phyloP scores from a whole-genome alignment of 2,113 vertebrate genomes.

The Bambusicola thoracicus region DNA sequence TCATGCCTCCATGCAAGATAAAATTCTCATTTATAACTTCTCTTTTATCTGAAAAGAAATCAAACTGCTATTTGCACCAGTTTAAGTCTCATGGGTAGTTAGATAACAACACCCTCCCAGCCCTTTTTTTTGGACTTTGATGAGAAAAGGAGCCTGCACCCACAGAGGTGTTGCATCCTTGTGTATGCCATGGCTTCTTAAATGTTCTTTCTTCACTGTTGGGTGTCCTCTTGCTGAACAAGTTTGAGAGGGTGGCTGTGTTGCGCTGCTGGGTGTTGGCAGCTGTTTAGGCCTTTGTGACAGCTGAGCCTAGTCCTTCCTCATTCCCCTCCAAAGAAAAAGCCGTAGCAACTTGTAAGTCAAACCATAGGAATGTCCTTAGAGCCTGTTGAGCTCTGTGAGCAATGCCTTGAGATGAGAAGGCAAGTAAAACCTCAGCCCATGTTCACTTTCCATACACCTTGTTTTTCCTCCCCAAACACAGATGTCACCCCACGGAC shows the following conservation, averaged over 20 bases:
- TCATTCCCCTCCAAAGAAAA: not conserved
- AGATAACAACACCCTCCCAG: not conserved
- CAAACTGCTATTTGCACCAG: constrained; percentile 72
- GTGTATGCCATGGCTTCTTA: not conserved
- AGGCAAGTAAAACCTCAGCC: not conserved
- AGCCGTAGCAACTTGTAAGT: not conserved
- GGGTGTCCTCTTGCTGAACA: not conserved
- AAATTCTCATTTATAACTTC: constrained; percentile 78
- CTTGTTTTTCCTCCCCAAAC: not conserved
- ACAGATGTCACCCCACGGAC: not conserved
- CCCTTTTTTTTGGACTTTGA: not conserved
- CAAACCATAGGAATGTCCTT: not conserved
- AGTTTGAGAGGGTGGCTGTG: not conserved
- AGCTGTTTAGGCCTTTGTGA: not conserved
- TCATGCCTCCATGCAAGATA: constrained; percentile 74
- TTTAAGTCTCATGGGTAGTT: constrained; percentile 63
- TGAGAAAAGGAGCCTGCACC: not conserved
- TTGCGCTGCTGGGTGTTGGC: not conserved
- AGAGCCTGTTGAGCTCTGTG: not conserved
- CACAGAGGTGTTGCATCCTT: not conserved
- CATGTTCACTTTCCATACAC: not conserved
- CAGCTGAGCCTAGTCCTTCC: not conserved
- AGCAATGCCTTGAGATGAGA: not conserved
- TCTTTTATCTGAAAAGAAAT: constrained; percentile 79
- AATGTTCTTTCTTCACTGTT: not conserved